These are phyloP conservation scores for Myripristis jacobus DNA, from an alignment of 2,797 vertebrate species.

Conservation along the genomic window DNA sequence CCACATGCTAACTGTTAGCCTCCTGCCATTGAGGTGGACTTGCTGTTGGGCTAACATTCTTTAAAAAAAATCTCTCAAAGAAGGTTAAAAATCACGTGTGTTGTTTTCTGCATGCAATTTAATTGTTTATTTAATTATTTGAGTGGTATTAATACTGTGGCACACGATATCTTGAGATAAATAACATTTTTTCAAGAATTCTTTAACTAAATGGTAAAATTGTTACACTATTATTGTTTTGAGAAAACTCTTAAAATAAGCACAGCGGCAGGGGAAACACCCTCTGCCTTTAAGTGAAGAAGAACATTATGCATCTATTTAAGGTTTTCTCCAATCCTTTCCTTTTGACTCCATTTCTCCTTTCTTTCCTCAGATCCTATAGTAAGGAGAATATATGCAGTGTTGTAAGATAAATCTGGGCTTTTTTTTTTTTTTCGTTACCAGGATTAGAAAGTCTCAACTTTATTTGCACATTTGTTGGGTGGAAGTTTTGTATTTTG, in stretches of 20 bases:
- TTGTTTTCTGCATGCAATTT: too few relatives aligned
- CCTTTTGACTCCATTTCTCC: slow-evolving; percentile 18
- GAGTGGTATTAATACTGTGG: too few relatives aligned
- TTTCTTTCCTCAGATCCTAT: slow-evolving; percentile 2
- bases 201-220: background rate
- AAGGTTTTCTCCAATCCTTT: slow-evolving; percentile 16
- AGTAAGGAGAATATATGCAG: slow-evolving; percentile 16
- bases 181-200: too few relatives aligned
- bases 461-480: slow-evolving; percentile 39
- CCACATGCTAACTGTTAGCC: too few relatives aligned
- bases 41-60: too few relatives aligned
- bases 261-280: background rate
- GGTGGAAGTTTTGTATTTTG: slow-evolving; percentile 46
- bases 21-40: too few relatives aligned
- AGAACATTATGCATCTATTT: background rate
- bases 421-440: slow-evolving; percentile 33
- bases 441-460: slow-evolving; percentile 46
- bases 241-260: background rate
- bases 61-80: too few relatives aligned
- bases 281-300: background rate
- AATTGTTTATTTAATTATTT: too few relatives aligned
- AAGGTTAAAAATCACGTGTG: too few relatives aligned
- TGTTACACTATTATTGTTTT: background rate
- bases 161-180: too few relatives aligned
- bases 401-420: slow-evolving; percentile 50